Evolutionary conservation across 2,888 invertebrate genomes (phyloP), one percentile per base, ranked within the genome.

Genomic region (Xestia sexstrigata): DNA sequence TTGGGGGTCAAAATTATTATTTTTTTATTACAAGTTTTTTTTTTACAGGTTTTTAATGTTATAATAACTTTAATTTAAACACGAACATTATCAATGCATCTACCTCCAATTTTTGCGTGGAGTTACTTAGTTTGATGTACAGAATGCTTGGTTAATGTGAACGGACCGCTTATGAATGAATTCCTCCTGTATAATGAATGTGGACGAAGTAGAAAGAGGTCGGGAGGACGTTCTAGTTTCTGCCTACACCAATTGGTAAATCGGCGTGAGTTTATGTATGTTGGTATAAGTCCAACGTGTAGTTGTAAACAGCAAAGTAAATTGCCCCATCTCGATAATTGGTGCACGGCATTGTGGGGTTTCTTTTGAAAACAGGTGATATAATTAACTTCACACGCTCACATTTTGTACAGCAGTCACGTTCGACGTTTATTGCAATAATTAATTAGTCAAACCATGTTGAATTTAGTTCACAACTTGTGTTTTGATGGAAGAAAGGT

Each of bases 301-400:
- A 17, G 23, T 58, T n/a, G 23, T 67, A 76, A 42, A 63, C 39
- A 55, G 4, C 23, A 49, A 55, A 47, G 35, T 77, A 71, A 58
- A 42, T 70, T 74, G 67, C 45, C 52, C 58, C 58, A 20, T n/a
- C 23, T 23, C 76, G 55, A 70, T 81, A 83, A 86, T 83, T 83
- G 74, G 68, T 85, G 83, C 83, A 85, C 73, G 67, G 35, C 7
- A 55, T 67, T 73, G 66, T 26, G 47, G 9, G 88, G 77, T 68
- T 87, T 87, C 84, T 49, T 66, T 49, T n/a, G 15, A 26, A 49
- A 76, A 39, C 74, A 76, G 73, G 86, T 85, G 79, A 69, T 68
- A 76, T 77, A 87, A 86, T 87, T 82, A 85, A 87, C 55, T 63
- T 42, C n/a, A 78, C 35, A 75, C 30, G 62, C 62, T 62, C 39